Percentiles rank a stretch among this genome's conserved stretches.
phyloP scores from a whole-genome alignment of 1,140 invertebrate species.

The Saccostrea cuccullata region DNA sequence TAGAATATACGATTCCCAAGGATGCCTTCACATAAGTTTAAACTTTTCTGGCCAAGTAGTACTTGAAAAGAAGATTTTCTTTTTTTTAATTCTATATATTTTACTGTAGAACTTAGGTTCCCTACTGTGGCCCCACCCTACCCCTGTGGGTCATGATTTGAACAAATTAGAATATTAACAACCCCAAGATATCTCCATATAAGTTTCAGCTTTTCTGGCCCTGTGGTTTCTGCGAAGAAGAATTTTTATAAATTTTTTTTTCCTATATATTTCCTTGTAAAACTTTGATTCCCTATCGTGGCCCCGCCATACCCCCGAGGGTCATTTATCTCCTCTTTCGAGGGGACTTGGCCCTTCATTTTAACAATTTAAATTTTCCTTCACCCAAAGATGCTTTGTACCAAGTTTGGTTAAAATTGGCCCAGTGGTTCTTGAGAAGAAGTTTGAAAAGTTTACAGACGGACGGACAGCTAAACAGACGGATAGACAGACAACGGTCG shows the following conservation, averaged over 20 bases:
- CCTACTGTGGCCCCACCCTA: slow-evolving; percentile 19
- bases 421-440: slow-evolving; percentile 6
- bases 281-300: neutral
- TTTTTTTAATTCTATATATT: neutral
- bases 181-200: neutral
- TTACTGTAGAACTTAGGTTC: neutral
- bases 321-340: neutral
- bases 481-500: too few species aligned
- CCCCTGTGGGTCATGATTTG: neutral
- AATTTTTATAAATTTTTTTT: neutral
- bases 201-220: neutral
- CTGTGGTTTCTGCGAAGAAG: neutral
- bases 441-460: neutral
- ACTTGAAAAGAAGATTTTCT: neutral
- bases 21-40: neutral
- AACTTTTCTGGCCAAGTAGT: neutral
- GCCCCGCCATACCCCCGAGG: neutral
- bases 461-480: too few species aligned
- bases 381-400: neutral
- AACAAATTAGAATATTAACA: neutral
- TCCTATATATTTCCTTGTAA: neutral
- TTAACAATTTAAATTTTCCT: neutral
- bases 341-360: neutral
- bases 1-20: neutral
- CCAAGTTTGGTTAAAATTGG: neutral